These are phyloP conservation scores for Oophaga pumilio DNA, from an alignment of 2,113 vertebrate genomes.

Conservation along the genomic window DNA sequence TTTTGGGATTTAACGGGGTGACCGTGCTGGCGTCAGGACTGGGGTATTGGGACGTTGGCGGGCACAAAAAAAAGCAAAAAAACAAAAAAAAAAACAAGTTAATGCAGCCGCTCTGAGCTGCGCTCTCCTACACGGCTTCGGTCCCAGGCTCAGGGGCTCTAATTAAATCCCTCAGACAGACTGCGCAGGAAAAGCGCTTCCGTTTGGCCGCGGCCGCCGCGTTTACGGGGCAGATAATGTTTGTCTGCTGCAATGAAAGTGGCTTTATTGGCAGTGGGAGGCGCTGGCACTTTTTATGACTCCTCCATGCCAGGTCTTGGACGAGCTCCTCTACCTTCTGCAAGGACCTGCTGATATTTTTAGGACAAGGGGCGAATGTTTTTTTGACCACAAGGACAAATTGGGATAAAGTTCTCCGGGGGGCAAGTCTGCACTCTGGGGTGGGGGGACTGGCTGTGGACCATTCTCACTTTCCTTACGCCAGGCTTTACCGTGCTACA, in stretches of 20 bases:
- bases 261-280: constrained; percentile 43
- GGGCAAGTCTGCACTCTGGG: not conserved
- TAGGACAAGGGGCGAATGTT: not conserved
- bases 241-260: constrained; percentile 35
- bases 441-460: not conserved
- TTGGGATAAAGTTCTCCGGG: not conserved
- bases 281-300: not conserved
- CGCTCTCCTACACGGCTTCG: constrained; percentile 62
- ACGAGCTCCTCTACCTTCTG: not conserved
- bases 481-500: too few species aligned
- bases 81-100: constrained; percentile 51
- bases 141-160: constrained; percentile 63
- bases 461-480: too few species aligned
- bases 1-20: too few species aligned
- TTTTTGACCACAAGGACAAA: not conserved
- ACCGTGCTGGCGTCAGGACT: too few species aligned
- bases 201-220: constrained; percentile 28
- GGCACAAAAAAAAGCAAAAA: too few species aligned
- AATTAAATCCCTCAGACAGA: constrained; percentile 66
- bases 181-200: constrained; percentile 38
- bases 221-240: constrained; percentile 52
- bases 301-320: constrained; percentile 2
- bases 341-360: not conserved
- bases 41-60: too few species aligned
- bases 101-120: constrained; percentile 61